Conservation (phyloP, 1,140 invertebrate species). For the Drosophila micromelanica region DNA sequence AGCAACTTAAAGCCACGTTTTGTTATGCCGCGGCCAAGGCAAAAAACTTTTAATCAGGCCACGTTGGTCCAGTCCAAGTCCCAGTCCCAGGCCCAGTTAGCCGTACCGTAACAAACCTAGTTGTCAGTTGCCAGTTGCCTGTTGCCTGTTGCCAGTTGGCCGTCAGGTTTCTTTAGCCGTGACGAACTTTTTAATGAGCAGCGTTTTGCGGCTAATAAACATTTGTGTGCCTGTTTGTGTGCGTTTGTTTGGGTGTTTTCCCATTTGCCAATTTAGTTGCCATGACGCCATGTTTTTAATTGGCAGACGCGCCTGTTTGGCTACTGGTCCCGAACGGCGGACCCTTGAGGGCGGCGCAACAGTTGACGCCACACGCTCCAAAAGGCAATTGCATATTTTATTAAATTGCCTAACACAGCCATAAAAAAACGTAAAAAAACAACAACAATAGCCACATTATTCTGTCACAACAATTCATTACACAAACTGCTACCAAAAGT, state of each 20-base stretch:
- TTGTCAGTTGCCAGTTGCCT: not conserved
- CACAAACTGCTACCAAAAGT: constrained; percentile 70
- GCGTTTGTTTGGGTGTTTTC: constrained; percentile 7
- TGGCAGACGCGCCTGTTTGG: constrained; percentile 56
- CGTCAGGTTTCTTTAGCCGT: constrained; percentile 32
- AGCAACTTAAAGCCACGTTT: constrained; percentile 35
- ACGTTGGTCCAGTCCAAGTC: constrained; percentile 31
- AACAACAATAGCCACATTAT: constrained; percentile 61
- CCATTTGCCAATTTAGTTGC: constrained; percentile 51
- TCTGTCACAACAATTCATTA: constrained; percentile 80
- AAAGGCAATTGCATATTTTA: constrained; percentile 78
- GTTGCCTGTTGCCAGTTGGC: constrained; percentile 1
- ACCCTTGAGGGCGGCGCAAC: constrained; percentile 39
- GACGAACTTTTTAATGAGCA: constrained; percentile 81
- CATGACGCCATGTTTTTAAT: constrained; percentile 81
- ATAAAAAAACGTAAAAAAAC: constrained; percentile 30
- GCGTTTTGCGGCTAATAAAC: constrained; percentile 81
- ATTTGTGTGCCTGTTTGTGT: constrained; percentile 56
- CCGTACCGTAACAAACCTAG: constrained; percentile 4
- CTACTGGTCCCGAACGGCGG: constrained; percentile 6
- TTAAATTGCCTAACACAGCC: constrained; percentile 65
- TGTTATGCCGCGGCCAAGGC: constrained; percentile 10
- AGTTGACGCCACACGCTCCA: constrained; percentile 42
- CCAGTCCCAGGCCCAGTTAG: constrained; percentile 5
- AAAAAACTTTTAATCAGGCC: constrained; percentile 59